Evolutionary conservation across 2,113 vertebrate species (phyloP).

Genomic region (Oncorhynchus tshawytscha): DNA sequence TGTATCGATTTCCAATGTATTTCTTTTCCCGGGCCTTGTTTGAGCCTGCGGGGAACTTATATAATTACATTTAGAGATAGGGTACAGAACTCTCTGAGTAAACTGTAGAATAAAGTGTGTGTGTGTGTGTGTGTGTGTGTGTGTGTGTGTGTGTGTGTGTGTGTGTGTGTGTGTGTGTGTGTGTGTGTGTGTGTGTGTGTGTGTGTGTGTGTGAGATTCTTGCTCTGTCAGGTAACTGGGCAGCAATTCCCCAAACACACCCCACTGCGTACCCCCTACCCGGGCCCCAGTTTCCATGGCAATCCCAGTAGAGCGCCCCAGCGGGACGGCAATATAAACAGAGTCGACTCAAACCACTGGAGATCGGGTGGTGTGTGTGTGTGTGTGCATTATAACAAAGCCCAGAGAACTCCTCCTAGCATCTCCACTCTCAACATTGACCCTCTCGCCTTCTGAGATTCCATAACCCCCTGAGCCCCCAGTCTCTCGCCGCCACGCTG

Average conservation of each 20-base stretch:
- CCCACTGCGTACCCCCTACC: neutral
- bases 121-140: neutral
- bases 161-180: too few relatives aligned
- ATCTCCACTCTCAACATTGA: slow-evolving; percentile 27
- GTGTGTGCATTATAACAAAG: slow-evolving; percentile 8
- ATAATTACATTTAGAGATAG: slow-evolving; percentile 3
- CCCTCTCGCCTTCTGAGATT: neutral
- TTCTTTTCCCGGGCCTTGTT: neutral
- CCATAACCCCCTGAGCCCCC: neutral
- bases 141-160: too few relatives aligned
- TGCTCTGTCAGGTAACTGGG: slow-evolving; percentile 22
- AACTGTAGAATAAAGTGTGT: neutral
- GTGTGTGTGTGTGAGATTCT: neutral
- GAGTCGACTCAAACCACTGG: slow-evolving; percentile 41
- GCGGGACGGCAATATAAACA: slow-evolving; percentile 62
- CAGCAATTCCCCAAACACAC: slow-evolving; percentile 12
- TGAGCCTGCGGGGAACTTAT: neutral
- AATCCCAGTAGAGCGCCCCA: slow-evolving; percentile 49
- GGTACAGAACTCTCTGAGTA: neutral
- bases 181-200: neutral
- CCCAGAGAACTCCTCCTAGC: slow-evolving; percentile 35
- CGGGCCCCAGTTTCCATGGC: slow-evolving; percentile 55
- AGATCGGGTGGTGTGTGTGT: slow-evolving; percentile 30
- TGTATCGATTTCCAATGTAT: too few relatives aligned
- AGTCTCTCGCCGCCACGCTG: too few relatives aligned